Evolutionary conservation across 1,140 invertebrate genomes (phyloP).

Genomic region (Drosophila parabipectinata): DNA sequence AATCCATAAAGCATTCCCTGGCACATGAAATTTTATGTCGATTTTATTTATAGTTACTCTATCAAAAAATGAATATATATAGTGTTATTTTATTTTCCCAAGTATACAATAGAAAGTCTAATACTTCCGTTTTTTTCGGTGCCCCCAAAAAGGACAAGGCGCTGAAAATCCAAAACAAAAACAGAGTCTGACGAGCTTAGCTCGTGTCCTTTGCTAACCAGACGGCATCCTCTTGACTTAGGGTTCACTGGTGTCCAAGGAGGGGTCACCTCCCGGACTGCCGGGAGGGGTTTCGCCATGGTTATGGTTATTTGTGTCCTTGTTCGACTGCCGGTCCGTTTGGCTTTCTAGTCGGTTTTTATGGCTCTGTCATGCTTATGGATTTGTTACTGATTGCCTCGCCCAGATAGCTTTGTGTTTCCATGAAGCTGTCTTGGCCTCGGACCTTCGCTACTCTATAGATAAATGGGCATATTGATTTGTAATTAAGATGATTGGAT

Average conservation of each 20-base stretch:
- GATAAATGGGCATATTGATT: slow-evolving; percentile 72
- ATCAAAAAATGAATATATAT: too few relatives aligned
- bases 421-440: slow-evolving; percentile 38
- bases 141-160: slow-evolving; percentile 13
- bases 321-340: slow-evolving; percentile 13
- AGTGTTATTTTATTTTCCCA: neutral
- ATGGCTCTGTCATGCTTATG: slow-evolving; percentile 78
- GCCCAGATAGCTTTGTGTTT: slow-evolving; percentile 58
- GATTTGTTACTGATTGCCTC: slow-evolving; percentile 78
- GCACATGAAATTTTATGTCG: too few relatives aligned
- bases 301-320: slow-evolving; percentile 28
- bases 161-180: slow-evolving; percentile 41
- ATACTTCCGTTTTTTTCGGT: neutral
- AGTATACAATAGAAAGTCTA: neutral
- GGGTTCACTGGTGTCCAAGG: slow-evolving; percentile 50
- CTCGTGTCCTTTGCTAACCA: slow-evolving; percentile 39
- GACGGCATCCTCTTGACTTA: slow-evolving; percentile 53
- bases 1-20: too few relatives aligned
- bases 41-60: too few relatives aligned
- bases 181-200: slow-evolving; percentile 33
- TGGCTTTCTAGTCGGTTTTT: slow-evolving; percentile 47
- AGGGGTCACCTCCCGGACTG: slow-evolving; percentile 42
- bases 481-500: slow-evolving; percentile 59
- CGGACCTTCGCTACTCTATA: slow-evolving; percentile 44
- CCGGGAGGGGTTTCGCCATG: slow-evolving; percentile 16